Evolutionary conservation across 1,140 invertebrate species (phyloP), one percentile per base, ranked within the genome.

Genomic region (Diorhabda carinulata): DNA sequence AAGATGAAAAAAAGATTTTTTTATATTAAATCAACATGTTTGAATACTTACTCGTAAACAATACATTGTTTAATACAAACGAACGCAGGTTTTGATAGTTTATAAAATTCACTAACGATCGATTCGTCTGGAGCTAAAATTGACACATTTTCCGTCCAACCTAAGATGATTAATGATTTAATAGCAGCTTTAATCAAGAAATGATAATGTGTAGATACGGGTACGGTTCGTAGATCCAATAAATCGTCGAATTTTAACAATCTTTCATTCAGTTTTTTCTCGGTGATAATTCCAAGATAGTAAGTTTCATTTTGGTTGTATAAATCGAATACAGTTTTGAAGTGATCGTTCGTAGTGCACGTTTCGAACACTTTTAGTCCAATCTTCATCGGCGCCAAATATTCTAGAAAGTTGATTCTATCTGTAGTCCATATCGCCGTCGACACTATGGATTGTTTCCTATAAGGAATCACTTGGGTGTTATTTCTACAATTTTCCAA

Each of bases 71-170:
- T 76, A 3, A 81, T 60, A 69, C 79, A 81, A 45, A 81, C 74
- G 66, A 61, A 75, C 10, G 71, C 58, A 58, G 61, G 71, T 60
- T 72, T 74, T 1, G 78, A 64, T 44, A 69, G 47, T 9, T 69
- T 70, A 58, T 75, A 79, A 74, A 81, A 76, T 44, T 77, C 72
- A 5, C 74, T 70, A 3, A 79, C 8, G 59, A 77, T 64, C 25
- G 67, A 57, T 40, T 75, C 68, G 64, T 79, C 62, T 6, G 72
- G 68, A 3, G 77, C 69, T 25, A 78, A 41, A 42, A 80, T 69
- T 3, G 78, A 77, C 40, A 81, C 67, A 73, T 79, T 76, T n/a
- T 73, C 68, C 1, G 62, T 69, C 76, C 78, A 77, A 41, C 71
- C 67, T n/a, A 79, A 58, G 2, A 56, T 45, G 6, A 59, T 56